Percentiles rank a stretch among this genome's conserved stretches.
Evolutionary conservation across 2,113 vertebrate species (phyloP).

Genomic region (Tursiops truncatus): DNA sequence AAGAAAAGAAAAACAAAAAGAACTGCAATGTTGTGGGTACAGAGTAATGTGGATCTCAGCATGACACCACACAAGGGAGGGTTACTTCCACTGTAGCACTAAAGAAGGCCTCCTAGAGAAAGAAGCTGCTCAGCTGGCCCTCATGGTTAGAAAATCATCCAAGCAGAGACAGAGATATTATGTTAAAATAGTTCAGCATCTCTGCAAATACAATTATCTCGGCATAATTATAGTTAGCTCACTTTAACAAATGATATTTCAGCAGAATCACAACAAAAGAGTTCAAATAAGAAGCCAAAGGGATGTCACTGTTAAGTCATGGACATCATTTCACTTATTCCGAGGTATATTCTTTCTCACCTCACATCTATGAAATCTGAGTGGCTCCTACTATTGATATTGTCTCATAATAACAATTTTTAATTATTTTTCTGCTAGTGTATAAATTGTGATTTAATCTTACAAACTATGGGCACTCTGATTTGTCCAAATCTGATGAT

Average conservation of each 20-base stretch:
- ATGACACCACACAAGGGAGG: not conserved
- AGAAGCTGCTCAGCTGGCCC: not conserved
- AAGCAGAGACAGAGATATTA: not conserved
- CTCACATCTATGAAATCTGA: not conserved
- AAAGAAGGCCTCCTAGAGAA: not conserved
- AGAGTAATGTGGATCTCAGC: not conserved
- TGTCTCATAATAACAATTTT: not conserved
- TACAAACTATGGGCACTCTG: not conserved
- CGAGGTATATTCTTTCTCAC: not conserved
- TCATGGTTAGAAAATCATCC: not conserved
- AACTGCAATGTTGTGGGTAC: not conserved
- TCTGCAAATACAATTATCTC: not conserved
- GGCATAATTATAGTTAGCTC: not conserved
- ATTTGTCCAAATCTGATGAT: not conserved
- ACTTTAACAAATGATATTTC: not conserved
- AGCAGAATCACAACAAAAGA: not conserved
- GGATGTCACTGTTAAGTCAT: not conserved
- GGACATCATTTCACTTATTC: not conserved
- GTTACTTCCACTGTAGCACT: not conserved
- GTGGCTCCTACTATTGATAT: not conserved
- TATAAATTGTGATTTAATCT: not conserved
- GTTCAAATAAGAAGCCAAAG: not conserved
- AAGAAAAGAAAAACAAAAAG: not conserved
- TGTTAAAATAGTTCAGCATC: not conserved
- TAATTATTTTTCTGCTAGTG: not conserved